phyloP scores from a whole-genome alignment of 1,140 invertebrate species.

The Neodiprion lecontei region DNA sequence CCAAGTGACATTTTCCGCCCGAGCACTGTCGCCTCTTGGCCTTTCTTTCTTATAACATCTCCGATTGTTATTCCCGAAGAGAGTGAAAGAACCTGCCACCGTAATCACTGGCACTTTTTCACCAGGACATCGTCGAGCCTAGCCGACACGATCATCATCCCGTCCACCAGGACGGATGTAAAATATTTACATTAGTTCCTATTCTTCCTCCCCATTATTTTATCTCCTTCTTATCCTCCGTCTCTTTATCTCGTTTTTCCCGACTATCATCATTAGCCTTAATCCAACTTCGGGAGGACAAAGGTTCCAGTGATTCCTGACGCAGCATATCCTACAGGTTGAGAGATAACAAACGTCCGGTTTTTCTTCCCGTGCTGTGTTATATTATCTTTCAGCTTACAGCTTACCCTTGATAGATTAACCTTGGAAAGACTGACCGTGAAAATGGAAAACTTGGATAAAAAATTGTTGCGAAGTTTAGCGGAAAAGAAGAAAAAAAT shows the following conservation, averaged over 20 bases:
- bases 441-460: too few relatives aligned
- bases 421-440: too few relatives aligned
- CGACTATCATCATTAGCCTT: too few relatives aligned
- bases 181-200: background rate
- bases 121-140: too few relatives aligned
- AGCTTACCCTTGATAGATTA: too few relatives aligned
- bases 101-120: too few relatives aligned
- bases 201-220: background rate
- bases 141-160: too few relatives aligned
- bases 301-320: background rate
- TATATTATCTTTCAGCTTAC: too few relatives aligned
- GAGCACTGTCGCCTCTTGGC: background rate
- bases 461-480: too few relatives aligned
- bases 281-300: background rate
- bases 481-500: too few relatives aligned
- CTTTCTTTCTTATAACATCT: background rate
- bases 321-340: background rate
- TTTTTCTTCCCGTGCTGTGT: background rate
- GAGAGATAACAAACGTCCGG: conserved; percentile 1
- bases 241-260: background rate
- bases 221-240: background rate
- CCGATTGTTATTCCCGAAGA: background rate
- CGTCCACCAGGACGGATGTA: background rate
- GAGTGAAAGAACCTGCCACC: background rate
- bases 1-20: background rate